Base-by-base conservation (phyloP, 2,797 vertebrate genomes). In the Echiichthys vipera region DNA sequence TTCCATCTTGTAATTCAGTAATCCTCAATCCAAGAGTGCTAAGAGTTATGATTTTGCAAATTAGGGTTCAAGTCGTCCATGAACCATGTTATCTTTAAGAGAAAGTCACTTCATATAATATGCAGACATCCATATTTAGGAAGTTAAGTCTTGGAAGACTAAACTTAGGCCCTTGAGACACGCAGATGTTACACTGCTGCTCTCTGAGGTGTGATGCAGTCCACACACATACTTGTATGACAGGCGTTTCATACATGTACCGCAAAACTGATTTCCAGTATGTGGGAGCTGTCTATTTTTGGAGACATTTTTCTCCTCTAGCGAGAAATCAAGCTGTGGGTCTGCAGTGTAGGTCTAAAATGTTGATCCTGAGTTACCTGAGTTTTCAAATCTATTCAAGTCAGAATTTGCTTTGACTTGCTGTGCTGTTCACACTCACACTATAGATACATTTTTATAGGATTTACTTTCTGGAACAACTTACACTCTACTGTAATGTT, bases 341-440 rank as follows among this genome's bases (percentile, higher is more conserved):
- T 29, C 7, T 46, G 39, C 40, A 53, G 36, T 24, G 39, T 30
- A 54, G 17, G 12, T 12, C 11, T 24, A 40, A 4, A 50, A 49
- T 25, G 49, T 17, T 40, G 27, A 29, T 25, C 43, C 27, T 40
- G 34, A 24, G 7, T 25, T 8, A n/a, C 30, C 11, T 12, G 17
- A 62, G 37, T 71, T 30, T 54, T 53, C 22, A 32, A 61, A 36
- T 62, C 22, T 46, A 22, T 45, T 71, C 39, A 22, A 53, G 17
- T 62, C 6, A 46, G 29, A 45, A 27, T 42, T 25, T 18, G 13
- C 39, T 37, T 40, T 37, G 11, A 29, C 36, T 27, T 36, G 47
- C 22, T 51, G 37, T 29, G 11, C 20, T 51, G 36, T 37, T 54
- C 22, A 29, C 30, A 46, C 9, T 13, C 2, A 46, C 32, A 32